phyloP scores from a whole-genome alignment of 2,797 vertebrate species.

The Epinephelus awoara region DNA sequence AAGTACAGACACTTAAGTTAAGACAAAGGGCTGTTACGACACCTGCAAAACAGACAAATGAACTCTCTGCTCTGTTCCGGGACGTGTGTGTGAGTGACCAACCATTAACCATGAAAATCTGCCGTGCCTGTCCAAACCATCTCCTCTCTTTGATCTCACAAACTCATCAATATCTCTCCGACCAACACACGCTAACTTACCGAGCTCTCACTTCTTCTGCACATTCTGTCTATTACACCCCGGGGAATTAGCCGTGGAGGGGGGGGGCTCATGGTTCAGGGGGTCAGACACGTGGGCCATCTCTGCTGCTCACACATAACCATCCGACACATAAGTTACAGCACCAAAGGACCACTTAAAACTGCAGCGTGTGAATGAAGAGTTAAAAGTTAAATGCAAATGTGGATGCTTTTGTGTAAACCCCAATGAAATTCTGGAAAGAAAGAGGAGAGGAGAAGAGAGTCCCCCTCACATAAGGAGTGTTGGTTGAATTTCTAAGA shows the following conservation, averaged over 20 bases:
- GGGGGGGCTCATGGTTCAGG: constrained; percentile 30
- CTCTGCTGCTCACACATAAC: constrained; percentile 23
- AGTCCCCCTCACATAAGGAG: constrained; percentile 19
- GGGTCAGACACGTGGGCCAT: constrained; percentile 46
- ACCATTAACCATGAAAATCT: constrained; percentile 52
- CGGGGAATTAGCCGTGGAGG: constrained; percentile 7
- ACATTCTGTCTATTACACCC: constrained; percentile 42
- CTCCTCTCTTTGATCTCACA: constrained; percentile 48
- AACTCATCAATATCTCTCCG: constrained; percentile 55
- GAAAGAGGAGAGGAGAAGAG: background rate
- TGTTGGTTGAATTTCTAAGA: constrained; percentile 42
- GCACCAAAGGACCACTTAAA: constrained; percentile 1
- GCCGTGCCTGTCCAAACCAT: constrained; percentile 33
- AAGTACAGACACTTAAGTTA: background rate
- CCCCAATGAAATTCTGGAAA: background rate
- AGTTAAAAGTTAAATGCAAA: background rate
- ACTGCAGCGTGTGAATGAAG: background rate
- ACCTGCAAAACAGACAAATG: constrained; percentile 48
- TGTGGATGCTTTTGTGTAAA: background rate
- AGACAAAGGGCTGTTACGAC: constrained; percentile 36
- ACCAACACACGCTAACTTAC: constrained; percentile 18
- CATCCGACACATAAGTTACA: constrained; percentile 3
- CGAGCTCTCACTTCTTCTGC: constrained; percentile 2
- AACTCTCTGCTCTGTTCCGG: constrained; percentile 53
- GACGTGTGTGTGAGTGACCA: constrained; percentile 48